Percentiles rank a stretch among this genome's conserved stretches.
phyloP scores from a whole-genome alignment of 2,888 invertebrate genomes.

The Melinopterus prodromus region DNA sequence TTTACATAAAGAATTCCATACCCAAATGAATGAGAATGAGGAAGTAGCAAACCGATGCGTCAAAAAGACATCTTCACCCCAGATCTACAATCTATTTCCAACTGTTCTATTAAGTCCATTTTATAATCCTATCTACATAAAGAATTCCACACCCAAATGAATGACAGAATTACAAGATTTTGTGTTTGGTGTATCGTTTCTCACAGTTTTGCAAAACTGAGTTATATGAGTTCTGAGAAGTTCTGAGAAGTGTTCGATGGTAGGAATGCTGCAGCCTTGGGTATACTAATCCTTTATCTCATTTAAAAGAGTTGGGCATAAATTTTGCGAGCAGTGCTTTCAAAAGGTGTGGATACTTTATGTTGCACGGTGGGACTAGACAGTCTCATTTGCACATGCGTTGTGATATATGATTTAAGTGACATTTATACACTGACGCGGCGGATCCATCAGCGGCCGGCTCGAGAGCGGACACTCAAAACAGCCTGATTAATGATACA shows the following conservation, averaged over 20 bases:
- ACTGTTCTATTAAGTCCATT: no score
- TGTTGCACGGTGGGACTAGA: conserved; percentile 43
- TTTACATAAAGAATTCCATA: no score
- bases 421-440: conserved; percentile 44
- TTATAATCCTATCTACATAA: no score
- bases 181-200: no score
- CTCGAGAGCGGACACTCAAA: conserved; percentile 33
- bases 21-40: no score
- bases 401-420: conserved; percentile 47
- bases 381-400: conserved; percentile 48
- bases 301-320: background rate
- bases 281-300: conserved; percentile 4
- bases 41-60: no score
- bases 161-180: no score
- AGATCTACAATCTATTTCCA: no score
- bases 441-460: conserved; percentile 31
- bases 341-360: conserved; percentile 46
- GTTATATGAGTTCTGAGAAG: background rate
- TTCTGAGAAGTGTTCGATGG: background rate
- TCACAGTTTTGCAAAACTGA: background rate
- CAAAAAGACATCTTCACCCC: no score
- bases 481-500: conserved; percentile 42
- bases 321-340: conserved; percentile 47
- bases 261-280: background rate
- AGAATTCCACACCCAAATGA: no score